These are phyloP conservation scores for Nymphalis urticae DNA, from an alignment of 2,888 invertebrate genomes.

Conservation along the genomic window DNA sequence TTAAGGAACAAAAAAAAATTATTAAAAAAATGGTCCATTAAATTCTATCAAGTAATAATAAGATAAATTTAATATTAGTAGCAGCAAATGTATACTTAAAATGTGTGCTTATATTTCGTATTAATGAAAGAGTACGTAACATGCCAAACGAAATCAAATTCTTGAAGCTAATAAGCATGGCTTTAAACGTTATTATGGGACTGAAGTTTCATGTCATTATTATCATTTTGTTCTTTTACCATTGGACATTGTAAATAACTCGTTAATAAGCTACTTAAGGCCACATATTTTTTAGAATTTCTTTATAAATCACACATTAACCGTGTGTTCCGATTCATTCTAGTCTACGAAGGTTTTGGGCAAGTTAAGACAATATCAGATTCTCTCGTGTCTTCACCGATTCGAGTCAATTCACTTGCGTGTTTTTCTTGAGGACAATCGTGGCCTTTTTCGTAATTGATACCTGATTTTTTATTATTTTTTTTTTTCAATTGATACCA, in stretches of 20 bases:
- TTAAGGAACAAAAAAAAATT: constrained; percentile 64
- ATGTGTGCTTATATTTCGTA: constrained; percentile 61
- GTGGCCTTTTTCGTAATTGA: constrained; percentile 62
- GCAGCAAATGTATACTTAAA: constrained; percentile 61
- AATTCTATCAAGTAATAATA: constrained; percentile 69
- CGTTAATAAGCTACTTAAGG: constrained; percentile 54
- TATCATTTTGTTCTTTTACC: constrained; percentile 52
- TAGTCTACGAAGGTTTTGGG: constrained; percentile 66
- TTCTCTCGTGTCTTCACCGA: constrained; percentile 36
- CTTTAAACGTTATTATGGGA: constrained; percentile 68
- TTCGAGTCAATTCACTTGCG: constrained; percentile 43
- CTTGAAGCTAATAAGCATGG: constrained; percentile 64
- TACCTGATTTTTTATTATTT: constrained; percentile 69
- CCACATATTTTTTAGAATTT: constrained; percentile 51
- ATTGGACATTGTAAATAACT: constrained; percentile 74
- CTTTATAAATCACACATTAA: constrained; percentile 42
- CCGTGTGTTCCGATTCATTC: constrained; percentile 64
- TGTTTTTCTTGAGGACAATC: constrained; percentile 43
- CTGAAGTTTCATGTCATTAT: constrained; percentile 56
- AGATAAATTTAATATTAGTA: constrained; percentile 53
- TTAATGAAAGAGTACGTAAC: constrained; percentile 49
- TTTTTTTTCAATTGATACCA: constrained; percentile 79
- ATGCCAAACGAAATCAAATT: constrained; percentile 69
- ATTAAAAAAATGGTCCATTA: constrained; percentile 75
- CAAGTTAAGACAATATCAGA: constrained; percentile 40